Base-by-base conservation (phyloP, 2,113 vertebrate genomes). In the Ammodytes dubius region DNA sequence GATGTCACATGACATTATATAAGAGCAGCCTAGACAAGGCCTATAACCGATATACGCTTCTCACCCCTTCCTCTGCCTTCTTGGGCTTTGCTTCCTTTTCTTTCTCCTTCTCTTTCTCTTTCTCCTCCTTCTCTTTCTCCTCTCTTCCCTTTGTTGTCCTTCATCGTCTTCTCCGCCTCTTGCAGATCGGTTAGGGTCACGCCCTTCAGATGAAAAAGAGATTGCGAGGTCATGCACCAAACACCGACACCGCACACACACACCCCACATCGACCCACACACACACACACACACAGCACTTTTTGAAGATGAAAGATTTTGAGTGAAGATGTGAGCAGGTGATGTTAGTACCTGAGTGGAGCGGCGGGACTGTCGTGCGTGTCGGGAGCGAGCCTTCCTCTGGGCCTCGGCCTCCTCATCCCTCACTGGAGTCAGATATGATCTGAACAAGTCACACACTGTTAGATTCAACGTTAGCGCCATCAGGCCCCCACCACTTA, bases 141-240 rank as follows among this genome's bases (percentile, higher is more conserved):
- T 94, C 91, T 77, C 79, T 90, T 90, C 52, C 74, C 91, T 89
- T 93, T 92, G 79, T 89, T 92, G 75, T 95, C 92, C 87, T 95
- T 95, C 88, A 95, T 94, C 2, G 93, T 95, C 90, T 96, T 96
- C 90, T 96, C 96, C 0, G 96, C 96, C 74, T 96, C 96, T 87
- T 96, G 95, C 27, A 96, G 91, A 83, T 96, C 96, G n/a, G 95
- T 96, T 35, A 96, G 95, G 4, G 96, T 96, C 71, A 96, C 95
- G 70, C 96, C 96, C 96, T 96, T 87, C 6, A 75, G 8, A 52
- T 3, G 13, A 81, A 81, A 86, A 79, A 70, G 4, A 56, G 35
- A 70, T 27, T 27, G 27, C 27, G 27, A 27, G 27, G 27, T 27
- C 27, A 27, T 27, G 27, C 27, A 27, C 27, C 27, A 27, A 27